These are phyloP conservation scores for Siniperca knerii DNA, from an alignment of 2,113 vertebrate species.

Conservation along the genomic window DNA sequence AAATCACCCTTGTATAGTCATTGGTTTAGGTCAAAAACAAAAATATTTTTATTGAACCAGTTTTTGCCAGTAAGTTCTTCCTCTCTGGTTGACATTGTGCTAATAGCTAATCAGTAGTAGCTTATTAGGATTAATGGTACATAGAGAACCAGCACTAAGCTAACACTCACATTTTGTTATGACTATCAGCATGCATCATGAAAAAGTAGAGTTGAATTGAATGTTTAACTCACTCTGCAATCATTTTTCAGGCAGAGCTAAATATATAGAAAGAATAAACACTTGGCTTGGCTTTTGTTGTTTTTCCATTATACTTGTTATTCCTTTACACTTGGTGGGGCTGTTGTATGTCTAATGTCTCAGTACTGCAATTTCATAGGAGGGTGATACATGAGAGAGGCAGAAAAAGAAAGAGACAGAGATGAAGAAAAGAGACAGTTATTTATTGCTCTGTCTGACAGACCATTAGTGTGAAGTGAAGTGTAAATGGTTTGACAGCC, in stretches of 20 bases:
- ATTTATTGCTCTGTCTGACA: constrained; percentile 21
- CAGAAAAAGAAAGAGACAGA: neutral
- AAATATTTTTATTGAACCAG: neutral
- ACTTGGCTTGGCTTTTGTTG: neutral
- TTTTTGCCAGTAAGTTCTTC: neutral
- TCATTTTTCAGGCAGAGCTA: neutral
- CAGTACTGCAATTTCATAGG: neutral
- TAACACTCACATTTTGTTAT: neutral
- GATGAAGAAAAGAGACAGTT: neutral
- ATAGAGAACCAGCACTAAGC: neutral
- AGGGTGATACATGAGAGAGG: neutral
- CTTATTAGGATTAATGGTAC: neutral
- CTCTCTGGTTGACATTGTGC: neutral
- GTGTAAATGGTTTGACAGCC: constrained; percentile 23
- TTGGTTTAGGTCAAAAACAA: neutral
- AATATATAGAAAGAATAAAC: neutral
- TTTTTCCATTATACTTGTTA: neutral
- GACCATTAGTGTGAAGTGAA: constrained; percentile 34
- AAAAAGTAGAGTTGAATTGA: neutral
- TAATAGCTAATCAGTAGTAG: neutral
- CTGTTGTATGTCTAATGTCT: constrained; percentile 35
- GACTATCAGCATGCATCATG: neutral
- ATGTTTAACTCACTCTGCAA: neutral
- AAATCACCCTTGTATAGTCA: neutral
- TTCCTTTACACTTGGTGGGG: constrained; percentile 7